Base-by-base conservation (phyloP, 2,797 vertebrate species). In the Acanthis flammea region DNA sequence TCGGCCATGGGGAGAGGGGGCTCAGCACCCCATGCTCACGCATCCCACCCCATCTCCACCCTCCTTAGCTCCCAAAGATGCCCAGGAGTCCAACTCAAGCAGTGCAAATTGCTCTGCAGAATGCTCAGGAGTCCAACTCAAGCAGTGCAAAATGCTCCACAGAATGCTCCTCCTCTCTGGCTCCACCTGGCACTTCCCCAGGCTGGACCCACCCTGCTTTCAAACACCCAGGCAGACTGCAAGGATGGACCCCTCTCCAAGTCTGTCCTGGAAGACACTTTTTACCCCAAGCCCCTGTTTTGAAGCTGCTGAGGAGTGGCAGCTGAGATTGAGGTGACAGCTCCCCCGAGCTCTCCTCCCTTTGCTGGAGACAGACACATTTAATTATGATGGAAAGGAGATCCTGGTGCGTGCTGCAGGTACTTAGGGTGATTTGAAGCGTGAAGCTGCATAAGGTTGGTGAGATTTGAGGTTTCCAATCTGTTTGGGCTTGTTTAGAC, bases 321-420 rank as follows among this genome's bases (percentile, higher is more conserved):
- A 94, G 91, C 83, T 68, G 88, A 88, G 92, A 94, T 95, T 74
- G 74, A 79, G 74, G 88, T 94, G 96, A 96, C 95, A 95, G 86
- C 71, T 95, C 88, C 83, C 87, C n/a, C 13, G 77, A 92, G 94
- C 88, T 86, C 84, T 91, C 42, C 94, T 97, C 90, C 97, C 96
- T 97, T 97, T 97, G 97, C 98, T 97, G 30, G 84, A 95, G 97
- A 94, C 79, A 82, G 96, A 97, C 97, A 88, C 48, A 67, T 93
- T 97, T 98, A 98, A 99, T 98, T 93, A 96, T 98, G 98, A 98
- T 96, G 75, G 97, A 98, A 94, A 94, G 73, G 93, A 90, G 87
- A 96, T 95, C 96, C 88, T 94, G 87, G 86, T 95, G 96, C 81
- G 44, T 73, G 81, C 88, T 81, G 88, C 90, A 95, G 95, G 97